Base-by-base conservation (phyloP, 2,113 vertebrate species). In the Pollimyrus isidori region DNA sequence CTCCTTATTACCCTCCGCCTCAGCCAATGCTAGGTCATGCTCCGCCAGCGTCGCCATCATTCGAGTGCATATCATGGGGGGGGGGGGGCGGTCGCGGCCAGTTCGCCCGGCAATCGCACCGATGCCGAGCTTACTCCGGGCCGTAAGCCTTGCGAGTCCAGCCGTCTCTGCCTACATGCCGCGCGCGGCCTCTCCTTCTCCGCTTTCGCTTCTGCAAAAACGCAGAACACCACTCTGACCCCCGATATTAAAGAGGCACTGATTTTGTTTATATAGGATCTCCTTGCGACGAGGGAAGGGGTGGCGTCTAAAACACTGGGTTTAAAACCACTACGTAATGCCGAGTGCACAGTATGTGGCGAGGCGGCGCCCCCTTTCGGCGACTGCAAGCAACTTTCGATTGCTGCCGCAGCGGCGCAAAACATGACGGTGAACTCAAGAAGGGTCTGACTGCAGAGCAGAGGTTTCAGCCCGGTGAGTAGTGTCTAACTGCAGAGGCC, bases 21-120 rank as follows among this genome's bases (percentile, higher is more conserved):
- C 96, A 13, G 93, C 92, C 91, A 96, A 92, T 87, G 94, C 90
- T 90, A 96, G 92, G 87, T 96, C 96, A 91, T 96, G 95, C 65
- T 96, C 96, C 35, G 95, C 95, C 91, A 94, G 91, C 92, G 95
- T 94, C 95, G 96, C 95, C 96, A 96, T 96, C 76, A 80, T 83
- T 49, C 83, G 90, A 84, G 73, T 89, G 26, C 83, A 89, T 89
- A 89, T 90, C 88, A 91, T 53, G 50, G 89, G 69, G 90, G 23
- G 23, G 73, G 4, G 46, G 52, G 89, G 76, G 62, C 3, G 76
- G 89, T 65, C 52, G 91, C 90, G 49, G 82, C 84, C 76, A 52
- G 88, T 89, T 48, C 85, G 85, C 92, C 92, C 85, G 84, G 62
- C 91, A 90, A 91, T 91, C 91, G 89, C 49, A 89, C 83, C 0